Base-by-base conservation (phyloP, 2,113 vertebrate species). In the Pseudorhombus dupliciocellatus region DNA sequence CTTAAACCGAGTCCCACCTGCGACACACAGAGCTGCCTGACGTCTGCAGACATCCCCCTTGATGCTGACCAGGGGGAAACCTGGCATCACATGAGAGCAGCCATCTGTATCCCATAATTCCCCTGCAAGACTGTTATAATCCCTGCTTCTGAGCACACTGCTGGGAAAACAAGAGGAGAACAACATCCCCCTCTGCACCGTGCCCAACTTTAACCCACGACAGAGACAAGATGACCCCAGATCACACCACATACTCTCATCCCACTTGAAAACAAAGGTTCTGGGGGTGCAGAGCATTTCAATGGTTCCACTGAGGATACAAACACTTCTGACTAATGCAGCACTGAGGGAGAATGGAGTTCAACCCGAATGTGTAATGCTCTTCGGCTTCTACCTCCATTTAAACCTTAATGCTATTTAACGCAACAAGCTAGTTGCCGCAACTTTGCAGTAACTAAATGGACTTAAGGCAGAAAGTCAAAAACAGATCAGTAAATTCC, bases 21-120 rank as follows among this genome's bases (percentile, higher is more conserved):
- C 34, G 12, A 37, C 11, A 11, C 34, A 37, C 34, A 12, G 34
- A 12, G 34, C 34, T 3, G 34, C 10, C 34, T 37, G 11, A 37
- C 34, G 59, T 84, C 66, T 67, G 22, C 63, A 75, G 65, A 76
- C 70, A 67, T 55, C 69, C 67, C 69, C 52, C 65, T 61, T 66
- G 48, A 28, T 85, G 80, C 80, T 83, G 77, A 77, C 70, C 68
- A 70, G 44, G 59, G 31, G 22, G 61, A 80, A 77, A 82, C 71
- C 69, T 81, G 83, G 73, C 79, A 84, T 90, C 86, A 89, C 84
- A 88, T 86, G 82, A 89, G 65, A 80, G 76, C 31, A 81, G 75
- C 87, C 89, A 86, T 91, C 88, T 89, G 90, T 31, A 90, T 48
- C 73, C 52, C 75, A 84, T 88, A 88, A 90, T 65, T 85, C 88